phyloP scores from a whole-genome alignment of 2,113 vertebrate genomes.

The Arizona elegans region DNA sequence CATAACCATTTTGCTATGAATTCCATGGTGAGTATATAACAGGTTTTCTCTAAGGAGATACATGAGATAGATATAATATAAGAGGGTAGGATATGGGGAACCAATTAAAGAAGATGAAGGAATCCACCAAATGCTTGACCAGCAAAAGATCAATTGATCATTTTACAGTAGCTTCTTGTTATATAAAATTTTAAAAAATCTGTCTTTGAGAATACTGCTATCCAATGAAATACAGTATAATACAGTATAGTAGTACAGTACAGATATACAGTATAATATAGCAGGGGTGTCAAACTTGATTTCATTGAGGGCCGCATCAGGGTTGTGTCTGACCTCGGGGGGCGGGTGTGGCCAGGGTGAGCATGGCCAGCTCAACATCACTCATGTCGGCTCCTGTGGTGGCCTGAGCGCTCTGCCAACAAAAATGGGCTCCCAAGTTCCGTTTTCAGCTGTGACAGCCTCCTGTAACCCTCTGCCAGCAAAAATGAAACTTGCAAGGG shows the following conservation, averaged over 20 bases:
- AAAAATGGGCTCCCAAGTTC: no score
- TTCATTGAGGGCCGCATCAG: no score
- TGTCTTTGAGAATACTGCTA: background rate
- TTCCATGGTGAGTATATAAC: slow-evolving; percentile 85
- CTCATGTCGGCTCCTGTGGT: no score
- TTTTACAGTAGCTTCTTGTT: background rate
- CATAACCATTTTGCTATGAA: slow-evolving; percentile 99
- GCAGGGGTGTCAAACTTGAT: no score
- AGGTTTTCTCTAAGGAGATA: accelerated
- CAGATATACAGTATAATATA: background rate
- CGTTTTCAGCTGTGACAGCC: no score
- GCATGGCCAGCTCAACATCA: no score
- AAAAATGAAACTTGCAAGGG: no score
- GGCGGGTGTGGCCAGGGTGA: no score
- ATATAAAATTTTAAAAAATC: background rate
- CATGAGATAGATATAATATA: background rate
- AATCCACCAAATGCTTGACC: background rate
- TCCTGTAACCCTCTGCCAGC: no score
- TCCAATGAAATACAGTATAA: background rate
- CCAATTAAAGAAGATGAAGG: background rate
- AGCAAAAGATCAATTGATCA: background rate
- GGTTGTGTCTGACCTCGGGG: no score
- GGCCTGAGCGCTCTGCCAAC: no score
- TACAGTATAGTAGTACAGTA: no score
- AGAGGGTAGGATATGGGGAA: background rate